phyloP scores from a whole-genome alignment of 1,140 invertebrate genomes.

The Drosophila novamexicana region DNA sequence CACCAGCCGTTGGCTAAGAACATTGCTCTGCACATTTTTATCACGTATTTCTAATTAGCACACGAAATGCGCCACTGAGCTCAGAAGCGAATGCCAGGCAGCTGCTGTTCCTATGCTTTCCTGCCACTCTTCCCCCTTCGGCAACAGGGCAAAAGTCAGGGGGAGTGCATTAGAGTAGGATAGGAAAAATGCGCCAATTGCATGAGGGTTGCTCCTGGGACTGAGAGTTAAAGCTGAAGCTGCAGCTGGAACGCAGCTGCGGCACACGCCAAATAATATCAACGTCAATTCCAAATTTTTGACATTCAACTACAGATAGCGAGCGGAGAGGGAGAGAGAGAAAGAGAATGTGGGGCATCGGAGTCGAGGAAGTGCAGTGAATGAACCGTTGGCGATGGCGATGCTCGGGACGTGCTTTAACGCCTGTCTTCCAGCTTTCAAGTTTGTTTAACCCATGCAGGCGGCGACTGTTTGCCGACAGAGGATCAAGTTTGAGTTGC shows the following conservation, averaged over 20 bases:
- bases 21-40: conserved; percentile 50
- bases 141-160: conserved; percentile 37
- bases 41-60: conserved; percentile 77
- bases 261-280: conserved; percentile 65
- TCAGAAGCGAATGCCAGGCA: conserved; percentile 32
- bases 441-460: conserved; percentile 62
- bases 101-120: conserved; percentile 5
- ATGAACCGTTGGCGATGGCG: conserved; percentile 46
- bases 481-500: conserved; percentile 53
- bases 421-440: conserved; percentile 65
- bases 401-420: conserved; percentile 59
- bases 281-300: conserved; percentile 63
- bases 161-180: conserved; percentile 31
- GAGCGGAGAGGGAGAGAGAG: not conserved
- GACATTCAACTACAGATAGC: conserved; percentile 52
- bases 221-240: conserved; percentile 12
- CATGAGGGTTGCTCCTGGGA: conserved; percentile 5
- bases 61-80: conserved; percentile 54
- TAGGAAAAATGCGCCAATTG: not conserved
- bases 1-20: conserved; percentile 31
- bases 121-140: not conserved
- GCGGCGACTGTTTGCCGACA: conserved; percentile 53
- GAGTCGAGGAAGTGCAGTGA: conserved; percentile 31
- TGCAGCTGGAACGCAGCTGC: conserved; percentile 44
- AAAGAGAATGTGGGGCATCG: not conserved